Percentiles rank a stretch among this genome's conserved stretches.
Conservation (phyloP, 2,113 vertebrate species). For the Lamprologus speciosus region DNA sequence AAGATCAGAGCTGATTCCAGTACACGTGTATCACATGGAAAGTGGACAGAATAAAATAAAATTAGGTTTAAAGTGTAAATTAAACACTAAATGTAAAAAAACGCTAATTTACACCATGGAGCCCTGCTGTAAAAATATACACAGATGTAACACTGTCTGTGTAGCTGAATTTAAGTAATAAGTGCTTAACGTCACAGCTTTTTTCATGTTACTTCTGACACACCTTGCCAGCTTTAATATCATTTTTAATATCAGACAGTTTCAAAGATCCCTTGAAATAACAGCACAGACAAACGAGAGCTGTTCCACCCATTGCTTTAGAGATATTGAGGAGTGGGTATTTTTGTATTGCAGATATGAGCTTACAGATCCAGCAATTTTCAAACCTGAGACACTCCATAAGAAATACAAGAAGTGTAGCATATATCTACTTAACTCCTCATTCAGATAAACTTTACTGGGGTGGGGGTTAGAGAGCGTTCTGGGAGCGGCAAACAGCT, state of each 20-base stretch:
- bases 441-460: constrained; percentile 4
- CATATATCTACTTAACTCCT: constrained; percentile 11
- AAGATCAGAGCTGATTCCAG: background rate
- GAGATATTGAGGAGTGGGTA: background rate
- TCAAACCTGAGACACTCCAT: background rate
- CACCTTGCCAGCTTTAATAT: background rate
- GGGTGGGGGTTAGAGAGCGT: background rate
- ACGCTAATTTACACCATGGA: background rate
- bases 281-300: background rate
- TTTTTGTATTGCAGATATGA: background rate
- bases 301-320: background rate
- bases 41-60: background rate
- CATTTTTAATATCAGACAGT: background rate
- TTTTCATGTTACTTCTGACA: background rate
- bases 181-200: background rate
- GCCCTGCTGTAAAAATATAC: background rate
- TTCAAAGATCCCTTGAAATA: background rate
- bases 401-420: background rate
- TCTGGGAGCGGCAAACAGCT: background rate
- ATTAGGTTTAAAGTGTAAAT: background rate
- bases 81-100: background rate
- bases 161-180: background rate
- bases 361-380: background rate
- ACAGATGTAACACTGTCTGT: background rate
- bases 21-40: background rate